These are phyloP conservation scores for Aphidius gifuensis DNA, from an alignment of 1,140 invertebrate species.

Conservation along the genomic window DNA sequence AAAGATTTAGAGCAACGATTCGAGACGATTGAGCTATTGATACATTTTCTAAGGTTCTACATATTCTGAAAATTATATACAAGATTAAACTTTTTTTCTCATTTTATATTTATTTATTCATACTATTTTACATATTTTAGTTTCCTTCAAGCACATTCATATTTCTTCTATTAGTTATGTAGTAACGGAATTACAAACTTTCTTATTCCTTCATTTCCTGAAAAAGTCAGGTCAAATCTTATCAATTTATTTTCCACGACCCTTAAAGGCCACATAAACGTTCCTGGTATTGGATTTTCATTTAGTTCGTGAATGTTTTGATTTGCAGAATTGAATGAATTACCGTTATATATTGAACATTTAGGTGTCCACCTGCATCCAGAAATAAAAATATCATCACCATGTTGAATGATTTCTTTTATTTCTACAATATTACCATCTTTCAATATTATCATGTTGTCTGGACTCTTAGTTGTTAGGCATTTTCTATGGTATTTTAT, in stretches of 20 bases:
- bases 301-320: neutral
- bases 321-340: neutral
- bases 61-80: too few relatives aligned
- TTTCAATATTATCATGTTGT: constrained; percentile 2
- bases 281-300: neutral
- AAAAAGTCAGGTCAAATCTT: neutral
- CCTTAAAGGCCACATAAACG: neutral
- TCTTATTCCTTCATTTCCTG: neutral
- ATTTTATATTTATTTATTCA: too few relatives aligned
- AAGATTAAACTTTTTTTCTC: too few relatives aligned
- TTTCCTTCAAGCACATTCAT: too few relatives aligned
- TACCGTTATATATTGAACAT: neutral
- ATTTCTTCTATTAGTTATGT: neutral
- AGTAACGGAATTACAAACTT: neutral
- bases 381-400: neutral
- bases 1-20: too few relatives aligned
- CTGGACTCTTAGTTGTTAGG: neutral
- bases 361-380: neutral
- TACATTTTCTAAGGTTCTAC: too few relatives aligned
- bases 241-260: constrained; percentile 1
- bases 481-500: neutral
- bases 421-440: neutral
- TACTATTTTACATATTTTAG: too few relatives aligned
- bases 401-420: constrained; percentile 3
- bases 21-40: too few relatives aligned